A percentile compares a stretch with the other conserved stretches of the same genome.
Evolutionary conservation across 2,888 invertebrate genomes (phyloP).

Genomic region (Hyposoter dolosus): DNA sequence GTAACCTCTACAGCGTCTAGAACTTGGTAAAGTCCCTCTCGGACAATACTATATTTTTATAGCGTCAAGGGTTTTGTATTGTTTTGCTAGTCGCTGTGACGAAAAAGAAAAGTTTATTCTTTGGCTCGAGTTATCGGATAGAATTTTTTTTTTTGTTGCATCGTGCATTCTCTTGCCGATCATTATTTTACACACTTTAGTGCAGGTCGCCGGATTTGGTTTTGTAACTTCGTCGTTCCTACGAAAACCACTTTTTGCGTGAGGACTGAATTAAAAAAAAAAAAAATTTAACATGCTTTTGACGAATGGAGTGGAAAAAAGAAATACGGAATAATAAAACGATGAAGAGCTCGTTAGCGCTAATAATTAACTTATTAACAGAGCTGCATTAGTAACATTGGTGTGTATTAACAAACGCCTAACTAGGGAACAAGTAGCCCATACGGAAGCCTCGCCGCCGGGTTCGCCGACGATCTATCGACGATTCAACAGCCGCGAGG

Average conservation of each 20-base stretch:
- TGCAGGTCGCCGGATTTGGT: neutral
- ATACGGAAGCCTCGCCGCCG: conserved; percentile 88
- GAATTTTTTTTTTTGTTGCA: neutral
- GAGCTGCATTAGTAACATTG: conserved; percentile 61
- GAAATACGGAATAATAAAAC: neutral
- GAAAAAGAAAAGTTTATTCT: neutral
- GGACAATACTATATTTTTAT: neutral
- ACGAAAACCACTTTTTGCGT: no score
- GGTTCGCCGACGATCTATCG: conserved; percentile 87
- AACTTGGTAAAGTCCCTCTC: neutral
- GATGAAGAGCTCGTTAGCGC: conserved; percentile 10
- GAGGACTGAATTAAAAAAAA: no score
- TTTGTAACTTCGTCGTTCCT: no score
- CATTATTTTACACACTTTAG: neutral
- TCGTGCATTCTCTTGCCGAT: neutral
- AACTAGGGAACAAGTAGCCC: conserved; percentile 85
- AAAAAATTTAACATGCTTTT: neutral
- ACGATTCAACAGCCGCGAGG: conserved; percentile 86
- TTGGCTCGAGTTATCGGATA: neutral
- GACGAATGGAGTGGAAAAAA: neutral
- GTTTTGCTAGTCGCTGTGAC: neutral
- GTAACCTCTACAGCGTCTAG: conserved; percentile 2
- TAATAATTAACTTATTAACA: conserved; percentile 42
- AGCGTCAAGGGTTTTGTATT: neutral
- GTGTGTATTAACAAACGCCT: conserved; percentile 79